A percentile compares a stretch with the other conserved stretches of the same genome.
These are phyloP conservation scores for Thamnophis sirtalis DNA, from an alignment of 2,113 vertebrate species.

Conservation along the genomic window DNA sequence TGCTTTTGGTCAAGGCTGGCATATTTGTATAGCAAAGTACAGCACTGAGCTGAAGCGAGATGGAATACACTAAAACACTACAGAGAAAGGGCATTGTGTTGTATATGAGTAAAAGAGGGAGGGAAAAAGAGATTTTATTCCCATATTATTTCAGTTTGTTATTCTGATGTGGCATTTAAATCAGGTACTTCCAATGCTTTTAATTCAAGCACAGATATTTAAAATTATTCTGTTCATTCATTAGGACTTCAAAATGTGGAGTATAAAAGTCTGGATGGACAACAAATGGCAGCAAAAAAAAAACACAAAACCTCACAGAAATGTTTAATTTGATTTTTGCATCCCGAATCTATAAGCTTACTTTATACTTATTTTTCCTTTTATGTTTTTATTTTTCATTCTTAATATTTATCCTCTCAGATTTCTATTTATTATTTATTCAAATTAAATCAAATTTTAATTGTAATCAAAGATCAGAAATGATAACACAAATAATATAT, in stretches of 20 bases:
- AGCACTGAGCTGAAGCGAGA: not conserved
- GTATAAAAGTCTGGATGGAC: not conserved
- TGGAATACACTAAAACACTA: not conserved
- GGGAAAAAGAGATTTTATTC: not conserved
- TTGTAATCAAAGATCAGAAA: not conserved
- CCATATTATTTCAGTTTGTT: not conserved
- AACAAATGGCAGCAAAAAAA: not conserved
- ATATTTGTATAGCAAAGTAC: not conserved
- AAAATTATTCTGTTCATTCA: not conserved
- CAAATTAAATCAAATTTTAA: not conserved
- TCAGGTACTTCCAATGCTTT: not conserved
- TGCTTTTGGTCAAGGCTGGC: not conserved
- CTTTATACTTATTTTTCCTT: not conserved
- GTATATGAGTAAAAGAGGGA: not conserved
- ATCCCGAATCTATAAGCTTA: not conserved
- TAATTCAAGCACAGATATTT: not conserved
- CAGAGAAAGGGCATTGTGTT: not conserved
- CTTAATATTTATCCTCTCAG: not conserved
- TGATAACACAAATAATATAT: not conserved
- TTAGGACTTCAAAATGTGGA: not conserved
- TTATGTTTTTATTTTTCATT: not conserved
- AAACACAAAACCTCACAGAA: not conserved
- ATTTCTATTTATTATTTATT: not conserved
- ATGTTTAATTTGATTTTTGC: not conserved
- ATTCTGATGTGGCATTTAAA: not conserved